A percentile compares a stretch with the other conserved stretches of the same genome.
These are phyloP conservation scores for Distichodus sexfasciatus DNA, from an alignment of 2,797 vertebrate genomes.

Conservation along the genomic window DNA sequence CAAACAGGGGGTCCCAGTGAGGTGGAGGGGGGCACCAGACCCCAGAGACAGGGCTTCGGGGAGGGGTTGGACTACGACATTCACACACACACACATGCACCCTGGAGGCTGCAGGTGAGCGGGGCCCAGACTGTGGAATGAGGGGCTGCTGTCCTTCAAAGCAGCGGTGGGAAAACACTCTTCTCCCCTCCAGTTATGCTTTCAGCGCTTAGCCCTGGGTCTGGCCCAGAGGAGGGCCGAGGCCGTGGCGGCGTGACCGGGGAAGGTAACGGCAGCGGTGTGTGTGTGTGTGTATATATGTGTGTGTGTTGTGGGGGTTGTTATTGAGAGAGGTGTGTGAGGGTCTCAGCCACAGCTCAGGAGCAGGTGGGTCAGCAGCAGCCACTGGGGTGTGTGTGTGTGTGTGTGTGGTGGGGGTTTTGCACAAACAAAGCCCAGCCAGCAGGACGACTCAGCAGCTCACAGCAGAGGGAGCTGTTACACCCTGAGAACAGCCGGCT, in stretches of 20 bases:
- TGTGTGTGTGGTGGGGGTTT: too few relatives aligned
- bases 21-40: neutral
- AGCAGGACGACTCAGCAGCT: slow-evolving; percentile 21
- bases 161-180: slow-evolving; percentile 53
- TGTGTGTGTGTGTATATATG: slow-evolving; percentile 52
- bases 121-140: slow-evolving; percentile 34
- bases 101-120: slow-evolving; percentile 12
- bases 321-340: too few relatives aligned
- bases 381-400: slow-evolving; percentile 29
- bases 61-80: too few relatives aligned
- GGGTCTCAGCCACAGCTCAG: too few relatives aligned
- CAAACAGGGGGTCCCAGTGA: slow-evolving; percentile 69
- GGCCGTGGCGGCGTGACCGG: slow-evolving; percentile 57
- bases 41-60: slow-evolving; percentile 1
- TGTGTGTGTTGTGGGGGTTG: too few relatives aligned
- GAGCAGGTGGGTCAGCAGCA: slow-evolving; percentile 30
- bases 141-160: slow-evolving; percentile 59
- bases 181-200: slow-evolving; percentile 68
- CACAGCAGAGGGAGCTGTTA: slow-evolving; percentile 55
- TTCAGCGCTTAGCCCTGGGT: slow-evolving; percentile 58
- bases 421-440: slow-evolving; percentile 39
- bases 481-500: slow-evolving; percentile 27
- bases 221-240: slow-evolving; percentile 54
- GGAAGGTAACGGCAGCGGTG: slow-evolving; percentile 64
- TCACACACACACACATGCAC: too few relatives aligned